Evolutionary conservation across 2,113 vertebrate genomes (phyloP), one percentile per base, ranked within the genome.

Genomic region (Urocynchramus pylzowi): DNA sequence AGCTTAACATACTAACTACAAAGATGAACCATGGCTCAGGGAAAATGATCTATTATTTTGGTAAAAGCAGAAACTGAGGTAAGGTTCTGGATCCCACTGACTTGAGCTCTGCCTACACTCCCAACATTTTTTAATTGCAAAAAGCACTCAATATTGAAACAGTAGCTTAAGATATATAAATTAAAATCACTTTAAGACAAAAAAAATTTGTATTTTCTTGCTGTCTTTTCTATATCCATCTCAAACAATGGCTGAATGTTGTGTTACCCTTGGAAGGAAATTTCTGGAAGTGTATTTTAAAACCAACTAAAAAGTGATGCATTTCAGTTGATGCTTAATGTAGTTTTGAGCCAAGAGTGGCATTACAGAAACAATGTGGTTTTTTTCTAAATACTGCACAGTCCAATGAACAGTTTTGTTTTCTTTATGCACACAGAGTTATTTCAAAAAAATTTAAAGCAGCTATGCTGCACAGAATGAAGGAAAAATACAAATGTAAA

Each of bases 1-100:
- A 96, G 37, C 82, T 90, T 65, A 91, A 80, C 60, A 68, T 79
- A 74, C 84, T 95, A 33, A 87, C 85, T 27, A 87, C n/a, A 65
- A 65, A 95, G 90, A 96, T 68, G 70, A 95, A 95, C 64, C 69
- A 60, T 16, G 41, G 61, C 47, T 92, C 15, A 28, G 49, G 15
- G 52, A 87, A 94, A 95, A 93, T 44, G 44, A 96, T 18, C 59
- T 28, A 41, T 54, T 71, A 53, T 74, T 94, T 83, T 50, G 24
- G 76, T 75, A 81, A 81, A 94, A 85, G n/a, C 47, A 78, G 73
- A 67, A 93, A 63, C 73, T 41, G 53, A 85, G 73, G 77, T 59
- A 74, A 82, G 67, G 54, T 42, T 93, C 71, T 87, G 61, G 18
- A 78, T 81, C 50, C 47, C 91, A 68, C 2, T 37, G 52, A 52